Evolutionary conservation across 2,888 invertebrate species (phyloP).

Genomic region (Fragum sueziense): DNA sequence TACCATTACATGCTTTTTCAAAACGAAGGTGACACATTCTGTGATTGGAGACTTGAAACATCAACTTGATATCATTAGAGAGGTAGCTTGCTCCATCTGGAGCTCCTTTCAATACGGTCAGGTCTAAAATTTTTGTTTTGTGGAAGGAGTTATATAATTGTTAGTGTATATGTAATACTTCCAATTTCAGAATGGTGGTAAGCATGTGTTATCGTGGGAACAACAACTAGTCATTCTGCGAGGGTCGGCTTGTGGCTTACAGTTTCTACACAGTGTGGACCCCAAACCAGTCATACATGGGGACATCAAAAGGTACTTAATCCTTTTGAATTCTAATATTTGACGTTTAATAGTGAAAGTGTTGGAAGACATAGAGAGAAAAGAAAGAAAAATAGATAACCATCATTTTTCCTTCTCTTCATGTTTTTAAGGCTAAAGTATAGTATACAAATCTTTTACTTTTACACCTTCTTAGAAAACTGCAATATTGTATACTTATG

Average conservation of each 20-base stretch:
- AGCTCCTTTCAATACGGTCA: too few species aligned
- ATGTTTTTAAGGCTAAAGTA: not conserved
- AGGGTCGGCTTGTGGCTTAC: constrained; percentile 88
- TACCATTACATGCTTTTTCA: too few species aligned
- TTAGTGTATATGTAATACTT: too few species aligned
- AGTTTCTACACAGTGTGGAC: constrained; percentile 87
- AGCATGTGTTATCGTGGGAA: constrained; percentile 82
- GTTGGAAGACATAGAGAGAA: not conserved
- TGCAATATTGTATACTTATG: too few species aligned
- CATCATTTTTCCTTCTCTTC: not conserved
- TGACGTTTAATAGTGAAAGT: too few species aligned
- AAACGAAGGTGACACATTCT: too few species aligned
- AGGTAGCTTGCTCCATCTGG: too few species aligned
- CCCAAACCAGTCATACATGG: constrained; percentile 88
- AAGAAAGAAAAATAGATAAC: not conserved
- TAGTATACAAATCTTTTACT: not conserved
- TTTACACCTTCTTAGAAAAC: too few species aligned
- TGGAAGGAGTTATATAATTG: too few species aligned
- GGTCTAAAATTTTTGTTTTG: too few species aligned
- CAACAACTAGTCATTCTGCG: constrained; percentile 86
- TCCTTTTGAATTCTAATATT: not conserved
- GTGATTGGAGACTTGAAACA: too few species aligned
- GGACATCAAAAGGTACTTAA: constrained; percentile 87
- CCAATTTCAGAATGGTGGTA: constrained; percentile 6
- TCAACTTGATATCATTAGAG: too few species aligned